phyloP scores from a whole-genome alignment of 2,113 vertebrate genomes.

The Catagonus wagneri region DNA sequence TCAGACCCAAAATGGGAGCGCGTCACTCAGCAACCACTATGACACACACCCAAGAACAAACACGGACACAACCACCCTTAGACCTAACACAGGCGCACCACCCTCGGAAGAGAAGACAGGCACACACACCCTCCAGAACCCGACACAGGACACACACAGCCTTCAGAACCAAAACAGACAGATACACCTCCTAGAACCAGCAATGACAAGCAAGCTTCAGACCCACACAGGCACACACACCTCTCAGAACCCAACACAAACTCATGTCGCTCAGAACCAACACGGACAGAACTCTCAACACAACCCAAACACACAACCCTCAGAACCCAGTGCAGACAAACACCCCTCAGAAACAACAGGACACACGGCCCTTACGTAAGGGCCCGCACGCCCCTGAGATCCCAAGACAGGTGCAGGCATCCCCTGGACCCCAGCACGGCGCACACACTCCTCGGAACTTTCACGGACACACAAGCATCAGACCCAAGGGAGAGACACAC shows the following conservation, averaged over 20 bases:
- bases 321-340: neutral
- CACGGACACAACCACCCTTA: neutral
- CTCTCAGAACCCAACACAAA: neutral
- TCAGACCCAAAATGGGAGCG: too few species aligned
- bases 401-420: neutral
- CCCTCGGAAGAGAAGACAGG: too few species aligned
- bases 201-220: neutral
- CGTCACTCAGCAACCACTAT: too few species aligned
- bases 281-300: too few species aligned
- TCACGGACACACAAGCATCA: too few species aligned
- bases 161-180: neutral
- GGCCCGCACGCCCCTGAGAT: fast-evolving
- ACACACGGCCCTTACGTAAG: neutral
- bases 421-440: fast-evolving
- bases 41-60: neutral
- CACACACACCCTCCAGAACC: neutral
- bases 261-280: neutral
- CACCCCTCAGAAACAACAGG: neutral
- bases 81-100: fast-evolving
- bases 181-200: neutral
- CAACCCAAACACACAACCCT: neutral
- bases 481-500: too few species aligned
- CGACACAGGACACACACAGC: neutral
- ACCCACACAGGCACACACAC: neutral
- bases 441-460: too few species aligned